These are phyloP conservation scores for Vidua chalybeata DNA, from an alignment of 2,113 vertebrate species.

Conservation along the genomic window DNA sequence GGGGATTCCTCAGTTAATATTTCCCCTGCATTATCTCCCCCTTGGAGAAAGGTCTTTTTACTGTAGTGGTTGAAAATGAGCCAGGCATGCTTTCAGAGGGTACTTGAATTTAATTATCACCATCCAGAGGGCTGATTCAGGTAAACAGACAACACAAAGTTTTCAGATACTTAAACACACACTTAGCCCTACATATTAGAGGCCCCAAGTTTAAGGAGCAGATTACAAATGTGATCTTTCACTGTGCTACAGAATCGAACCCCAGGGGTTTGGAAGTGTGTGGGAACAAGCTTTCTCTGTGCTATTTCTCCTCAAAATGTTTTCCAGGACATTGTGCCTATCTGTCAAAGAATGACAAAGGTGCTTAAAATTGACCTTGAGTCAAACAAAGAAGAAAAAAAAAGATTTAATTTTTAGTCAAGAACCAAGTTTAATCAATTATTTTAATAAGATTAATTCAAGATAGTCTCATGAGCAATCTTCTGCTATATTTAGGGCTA, in stretches of 20 bases:
- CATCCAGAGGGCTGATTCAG: neutral
- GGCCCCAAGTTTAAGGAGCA: neutral
- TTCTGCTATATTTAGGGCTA: conserved; percentile 43
- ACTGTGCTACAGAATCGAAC: neutral
- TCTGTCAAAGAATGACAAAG: neutral
- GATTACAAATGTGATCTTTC: neutral
- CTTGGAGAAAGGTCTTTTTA: neutral
- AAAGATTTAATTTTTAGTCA: conserved; percentile 38
- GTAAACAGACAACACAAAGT: neutral
- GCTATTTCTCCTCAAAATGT: neutral
- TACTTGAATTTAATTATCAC: neutral
- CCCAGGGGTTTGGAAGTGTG: neutral
- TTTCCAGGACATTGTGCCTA: neutral
- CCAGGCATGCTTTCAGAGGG: neutral
- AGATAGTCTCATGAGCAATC: conserved; percentile 25
- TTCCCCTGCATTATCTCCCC: neutral
- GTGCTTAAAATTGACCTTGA: conserved; percentile 51
- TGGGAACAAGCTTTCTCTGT: neutral
- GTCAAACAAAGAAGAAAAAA: conserved; percentile 15
- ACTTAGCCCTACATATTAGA: neutral
- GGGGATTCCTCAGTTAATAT: neutral
- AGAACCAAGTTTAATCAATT: conserved; percentile 50
- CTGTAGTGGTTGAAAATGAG: neutral
- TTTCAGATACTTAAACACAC: neutral
- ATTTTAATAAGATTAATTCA: conserved; percentile 39